Percentiles rank a stretch among this genome's conserved stretches.
These are phyloP conservation scores for Polyergus mexicanus DNA, from an alignment of 1,140 invertebrate genomes.

Conservation along the genomic window DNA sequence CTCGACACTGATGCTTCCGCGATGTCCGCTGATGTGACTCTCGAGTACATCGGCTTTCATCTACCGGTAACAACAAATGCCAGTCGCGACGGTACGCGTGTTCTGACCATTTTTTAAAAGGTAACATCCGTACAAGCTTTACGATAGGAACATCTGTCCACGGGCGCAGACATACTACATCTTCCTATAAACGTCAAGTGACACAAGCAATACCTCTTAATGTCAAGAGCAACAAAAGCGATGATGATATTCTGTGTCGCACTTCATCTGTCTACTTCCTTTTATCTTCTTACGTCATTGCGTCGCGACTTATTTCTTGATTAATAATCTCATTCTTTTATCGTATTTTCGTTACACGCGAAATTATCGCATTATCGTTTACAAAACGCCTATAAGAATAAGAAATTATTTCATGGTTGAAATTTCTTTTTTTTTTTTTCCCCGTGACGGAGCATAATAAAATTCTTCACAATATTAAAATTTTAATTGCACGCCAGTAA, in stretches of 20 bases:
- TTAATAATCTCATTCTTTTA: slow-evolving; percentile 11
- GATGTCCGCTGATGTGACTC: slow-evolving; percentile 44
- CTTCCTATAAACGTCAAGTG: slow-evolving; percentile 50
- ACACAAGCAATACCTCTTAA: slow-evolving; percentile 59
- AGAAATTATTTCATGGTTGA: neutral
- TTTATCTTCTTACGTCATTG: neutral
- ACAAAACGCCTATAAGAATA: neutral
- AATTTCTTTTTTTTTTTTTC: neutral
- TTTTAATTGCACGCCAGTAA: slow-evolving; percentile 40
- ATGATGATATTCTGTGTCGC: slow-evolving; percentile 4
- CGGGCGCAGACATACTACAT: slow-evolving; percentile 26
- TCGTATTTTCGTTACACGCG: neutral
- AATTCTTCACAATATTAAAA: slow-evolving; percentile 36
- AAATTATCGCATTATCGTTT: slow-evolving; percentile 13
- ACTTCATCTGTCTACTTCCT: neutral
- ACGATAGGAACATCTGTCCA: slow-evolving; percentile 52
- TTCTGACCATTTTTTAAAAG: slow-evolving; percentile 33
- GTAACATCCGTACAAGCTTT: slow-evolving; percentile 28
- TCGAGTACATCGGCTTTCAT: slow-evolving; percentile 8
- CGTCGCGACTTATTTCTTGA: neutral
- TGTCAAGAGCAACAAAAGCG: neutral
- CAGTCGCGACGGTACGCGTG: neutral
- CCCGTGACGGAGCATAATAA: neutral
- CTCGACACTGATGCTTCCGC: slow-evolving; percentile 32
- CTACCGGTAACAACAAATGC: slow-evolving; percentile 15